Evolutionary conservation across 1,140 invertebrate genomes (phyloP).

Genomic region (Trialeurodes vaporariorum): DNA sequence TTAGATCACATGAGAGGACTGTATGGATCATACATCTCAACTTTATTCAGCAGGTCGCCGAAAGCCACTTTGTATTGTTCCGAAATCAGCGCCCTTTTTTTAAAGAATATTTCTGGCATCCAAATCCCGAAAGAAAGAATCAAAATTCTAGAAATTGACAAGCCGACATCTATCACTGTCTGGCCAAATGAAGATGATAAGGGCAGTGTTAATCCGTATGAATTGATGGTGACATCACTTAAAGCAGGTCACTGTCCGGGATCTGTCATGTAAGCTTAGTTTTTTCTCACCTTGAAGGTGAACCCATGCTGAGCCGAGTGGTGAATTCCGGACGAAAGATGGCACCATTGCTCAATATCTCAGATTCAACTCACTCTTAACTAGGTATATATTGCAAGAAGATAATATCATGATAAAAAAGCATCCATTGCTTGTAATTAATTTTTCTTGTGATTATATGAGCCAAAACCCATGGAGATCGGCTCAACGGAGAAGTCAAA

Average conservation of each 20-base stretch:
- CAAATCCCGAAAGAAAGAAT: neutral
- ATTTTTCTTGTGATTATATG: no score
- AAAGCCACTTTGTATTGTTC: neutral
- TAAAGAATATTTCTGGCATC: neutral
- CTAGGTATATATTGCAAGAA: no score
- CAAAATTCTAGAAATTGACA: neutral
- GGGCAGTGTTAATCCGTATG: neutral
- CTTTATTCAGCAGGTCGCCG: neutral
- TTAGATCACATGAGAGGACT: neutral
- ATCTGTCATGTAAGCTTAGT: neutral
- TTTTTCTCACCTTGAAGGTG: no score
- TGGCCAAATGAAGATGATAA: neutral
- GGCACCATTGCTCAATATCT: no score
- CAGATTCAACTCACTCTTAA: no score
- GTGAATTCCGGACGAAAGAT: no score
- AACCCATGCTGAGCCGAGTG: no score
- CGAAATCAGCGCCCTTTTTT: neutral
- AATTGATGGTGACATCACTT: neutral
- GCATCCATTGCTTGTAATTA: no score
- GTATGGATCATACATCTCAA: neutral
- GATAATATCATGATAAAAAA: no score
- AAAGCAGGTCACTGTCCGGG: neutral
- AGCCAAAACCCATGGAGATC: no score
- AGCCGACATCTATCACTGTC: neutral
- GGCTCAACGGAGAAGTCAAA: no score